Evolutionary conservation across 2,888 invertebrate genomes (phyloP).

Genomic region (Pharmacophagus antenor): DNA sequence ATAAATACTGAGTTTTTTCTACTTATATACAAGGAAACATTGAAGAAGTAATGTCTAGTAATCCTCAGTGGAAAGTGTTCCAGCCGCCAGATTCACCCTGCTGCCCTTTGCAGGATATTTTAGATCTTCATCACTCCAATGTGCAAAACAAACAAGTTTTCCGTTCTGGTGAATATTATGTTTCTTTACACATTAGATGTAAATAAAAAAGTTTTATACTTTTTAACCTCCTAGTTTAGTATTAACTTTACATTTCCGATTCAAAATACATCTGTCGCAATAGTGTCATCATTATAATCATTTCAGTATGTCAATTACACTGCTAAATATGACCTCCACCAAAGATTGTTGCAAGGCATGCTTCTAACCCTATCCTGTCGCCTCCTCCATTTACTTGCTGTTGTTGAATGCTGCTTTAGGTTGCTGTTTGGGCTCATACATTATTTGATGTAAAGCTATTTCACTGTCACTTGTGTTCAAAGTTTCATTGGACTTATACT

Average conservation of each 20-base stretch:
- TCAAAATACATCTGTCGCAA: not conserved
- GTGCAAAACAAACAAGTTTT: conserved; percentile 76
- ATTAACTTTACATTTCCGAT: not conserved
- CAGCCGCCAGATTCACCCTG: conserved; percentile 93
- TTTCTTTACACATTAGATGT: conserved; percentile 9
- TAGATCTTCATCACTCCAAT: conserved; percentile 84
- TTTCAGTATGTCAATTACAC: conserved; percentile 2
- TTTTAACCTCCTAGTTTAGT: not conserved
- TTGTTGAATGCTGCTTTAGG: not conserved
- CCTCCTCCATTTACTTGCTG: not conserved
- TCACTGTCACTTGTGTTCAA: too few species aligned
- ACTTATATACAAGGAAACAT: conserved; percentile 69
- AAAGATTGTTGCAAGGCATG: conserved; percentile 3
- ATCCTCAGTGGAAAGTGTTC: conserved; percentile 94
- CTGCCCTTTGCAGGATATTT: conserved; percentile 90
- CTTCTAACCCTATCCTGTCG: not conserved
- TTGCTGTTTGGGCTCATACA: not conserved
- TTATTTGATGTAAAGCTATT: not conserved
- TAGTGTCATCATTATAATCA: not conserved
- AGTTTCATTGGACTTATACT: too few species aligned
- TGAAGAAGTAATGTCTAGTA: conserved; percentile 85
- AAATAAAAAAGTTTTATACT: not conserved
- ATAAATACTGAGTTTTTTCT: conserved; percentile 64
- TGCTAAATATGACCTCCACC: not conserved
- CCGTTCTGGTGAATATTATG: conserved; percentile 75